phyloP scores from a whole-genome alignment of 1,140 invertebrate genomes.

The Euwallacea similis region DNA sequence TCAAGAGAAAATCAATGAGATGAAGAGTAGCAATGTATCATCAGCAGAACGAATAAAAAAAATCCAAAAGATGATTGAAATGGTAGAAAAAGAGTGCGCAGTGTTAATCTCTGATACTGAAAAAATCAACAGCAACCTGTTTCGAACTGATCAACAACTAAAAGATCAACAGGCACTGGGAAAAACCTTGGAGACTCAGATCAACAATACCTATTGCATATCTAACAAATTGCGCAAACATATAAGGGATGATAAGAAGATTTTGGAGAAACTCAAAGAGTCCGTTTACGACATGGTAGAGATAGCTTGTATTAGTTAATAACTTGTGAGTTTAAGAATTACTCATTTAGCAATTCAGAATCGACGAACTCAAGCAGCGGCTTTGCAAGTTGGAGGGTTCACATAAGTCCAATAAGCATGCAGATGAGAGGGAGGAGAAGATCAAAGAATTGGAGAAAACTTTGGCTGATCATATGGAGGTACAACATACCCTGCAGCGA shows the following conservation, averaged over 20 bases:
- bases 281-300: constrained; percentile 51
- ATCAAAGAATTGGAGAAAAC: constrained; percentile 56
- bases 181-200: constrained; percentile 43
- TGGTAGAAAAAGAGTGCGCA: constrained; percentile 42
- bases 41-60: constrained; percentile 42
- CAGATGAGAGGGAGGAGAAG: constrained; percentile 51
- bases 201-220: constrained; percentile 38
- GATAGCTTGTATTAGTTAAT: neutral
- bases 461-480: constrained; percentile 52
- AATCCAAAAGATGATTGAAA: constrained; percentile 45
- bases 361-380: constrained; percentile 45
- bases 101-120: constrained; percentile 42
- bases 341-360: constrained; percentile 43
- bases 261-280: constrained; percentile 53
- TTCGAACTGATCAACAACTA: constrained; percentile 40
- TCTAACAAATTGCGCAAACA: constrained; percentile 44
- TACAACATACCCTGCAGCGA: constrained; percentile 52
- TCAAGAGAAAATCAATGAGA: constrained; percentile 38
- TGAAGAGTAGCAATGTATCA: constrained; percentile 38
- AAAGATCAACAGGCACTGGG: constrained; percentile 39
- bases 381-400: constrained; percentile 40
- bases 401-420: constrained; percentile 45
- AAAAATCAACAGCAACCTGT: constrained; percentile 44
- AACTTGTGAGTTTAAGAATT: neutral
- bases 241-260: constrained; percentile 45